Evolutionary conservation across 2,113 vertebrate genomes (phyloP).

Genomic region (Hippopotamus amphibius): DNA sequence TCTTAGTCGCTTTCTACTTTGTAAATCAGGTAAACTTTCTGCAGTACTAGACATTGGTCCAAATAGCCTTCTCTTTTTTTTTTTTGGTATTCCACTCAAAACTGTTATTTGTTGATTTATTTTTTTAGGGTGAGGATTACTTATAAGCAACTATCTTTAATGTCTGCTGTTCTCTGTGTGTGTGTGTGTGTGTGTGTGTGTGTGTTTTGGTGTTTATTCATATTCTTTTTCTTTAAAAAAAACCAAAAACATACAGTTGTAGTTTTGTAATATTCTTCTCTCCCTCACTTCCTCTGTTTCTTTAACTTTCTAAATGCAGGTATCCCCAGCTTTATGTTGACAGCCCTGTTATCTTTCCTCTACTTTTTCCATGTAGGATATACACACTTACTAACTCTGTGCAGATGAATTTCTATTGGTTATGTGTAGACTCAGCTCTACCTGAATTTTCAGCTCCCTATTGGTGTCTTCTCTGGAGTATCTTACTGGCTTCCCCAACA

Average conservation of each 20-base stretch:
- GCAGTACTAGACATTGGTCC: background rate
- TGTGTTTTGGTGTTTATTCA: background rate
- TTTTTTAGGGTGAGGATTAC: background rate
- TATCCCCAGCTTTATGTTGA: background rate
- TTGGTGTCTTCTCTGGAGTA: background rate
- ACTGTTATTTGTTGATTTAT: background rate
- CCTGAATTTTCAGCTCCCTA: background rate
- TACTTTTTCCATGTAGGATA: background rate
- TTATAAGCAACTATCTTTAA: background rate
- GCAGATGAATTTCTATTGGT: background rate
- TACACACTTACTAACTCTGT: background rate
- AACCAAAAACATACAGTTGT: background rate
- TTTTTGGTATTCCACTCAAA: background rate
- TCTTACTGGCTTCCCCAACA: background rate
- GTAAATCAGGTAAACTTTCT: background rate
- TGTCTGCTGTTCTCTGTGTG: background rate
- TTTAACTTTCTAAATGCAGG: background rate
- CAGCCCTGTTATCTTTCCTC: background rate
- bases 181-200: background rate
- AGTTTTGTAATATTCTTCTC: background rate
- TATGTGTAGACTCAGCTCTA: background rate
- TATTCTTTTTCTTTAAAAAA: background rate
- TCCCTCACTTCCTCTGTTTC: background rate
- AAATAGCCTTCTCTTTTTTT: background rate
- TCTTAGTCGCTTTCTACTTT: background rate